Evolutionary conservation across 1,140 invertebrate genomes (phyloP), one percentile per base, ranked within the genome.

Genomic region (Drosophila nebulosa): DNA sequence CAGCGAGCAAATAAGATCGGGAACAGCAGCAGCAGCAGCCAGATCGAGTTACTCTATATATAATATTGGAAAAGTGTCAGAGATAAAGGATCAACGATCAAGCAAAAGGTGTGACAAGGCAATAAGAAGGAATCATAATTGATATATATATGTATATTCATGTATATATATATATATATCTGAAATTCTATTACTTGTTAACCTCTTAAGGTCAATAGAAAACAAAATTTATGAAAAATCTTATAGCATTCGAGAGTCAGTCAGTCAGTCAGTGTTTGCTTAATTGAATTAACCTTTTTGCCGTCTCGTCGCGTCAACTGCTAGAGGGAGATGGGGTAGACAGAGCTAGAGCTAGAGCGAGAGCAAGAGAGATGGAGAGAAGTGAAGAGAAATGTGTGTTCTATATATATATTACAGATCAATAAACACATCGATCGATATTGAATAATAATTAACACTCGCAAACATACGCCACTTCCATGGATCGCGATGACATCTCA

Each of bases 261-360:
- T n/a, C 35, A 59, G 46, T n/a, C 21, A 53, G 63, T 46, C 30
- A 32, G 64, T 62, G 60, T 72, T 42, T 32, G 55, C 55, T 67
- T 89, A 89, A 89, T 89, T 89, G 78, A 89, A 89, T 89, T 89
- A 89, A 89, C 85, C 85, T 85, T 78, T 89, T 59, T 74, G 60
- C 10, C 72, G 83, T 86, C 69, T 71, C 42, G 35, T 74, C 24
- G 14, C 26, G 30, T 12, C 30, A 12, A 32, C 9, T n/a, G n/a
- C n/a, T n/a, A 4, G 10, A 32, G 30, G 3, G 9, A 12, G 10
- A 12, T 2, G n/a, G n/a, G n/a, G n/a, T n/a, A n/a, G n/a, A n/a
- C n/a, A n/a, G n/a, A n/a, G n/a, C n/a, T n/a, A n/a, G n/a, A n/a
- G n/a, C n/a, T n/a, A 32, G 30, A 32, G 30, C 1, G 10, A n/a